A percentile compares a stretch with the other conserved stretches of the same genome.
These are phyloP conservation scores for Eubasilissa splendida DNA, from an alignment of 2,888 invertebrate genomes.

Conservation along the genomic window DNA sequence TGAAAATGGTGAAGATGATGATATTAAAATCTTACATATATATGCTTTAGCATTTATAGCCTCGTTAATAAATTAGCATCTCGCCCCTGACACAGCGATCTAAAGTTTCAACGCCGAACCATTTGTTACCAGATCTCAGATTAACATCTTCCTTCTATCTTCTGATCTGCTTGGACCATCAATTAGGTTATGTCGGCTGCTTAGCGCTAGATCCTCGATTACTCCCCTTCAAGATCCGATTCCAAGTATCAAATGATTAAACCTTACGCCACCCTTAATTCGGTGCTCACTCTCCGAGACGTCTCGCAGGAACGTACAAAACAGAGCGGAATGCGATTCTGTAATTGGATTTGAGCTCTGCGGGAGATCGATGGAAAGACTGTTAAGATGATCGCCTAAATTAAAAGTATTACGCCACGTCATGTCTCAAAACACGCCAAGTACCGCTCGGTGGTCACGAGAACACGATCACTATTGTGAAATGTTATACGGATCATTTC, in stretches of 20 bases:
- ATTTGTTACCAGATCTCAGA: slow-evolving; percentile 40
- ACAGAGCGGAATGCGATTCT: background rate
- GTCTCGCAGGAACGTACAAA: background rate
- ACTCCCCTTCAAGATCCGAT: slow-evolving; percentile 5
- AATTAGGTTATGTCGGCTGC: slow-evolving; percentile 56
- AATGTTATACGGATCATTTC: background rate
- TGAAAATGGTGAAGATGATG: no score
- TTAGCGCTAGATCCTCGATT: slow-evolving; percentile 45
- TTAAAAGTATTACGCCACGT: slow-evolving; percentile 51
- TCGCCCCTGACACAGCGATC: background rate
- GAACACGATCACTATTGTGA: background rate
- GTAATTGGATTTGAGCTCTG: slow-evolving; percentile 36
- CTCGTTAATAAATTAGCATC: slow-evolving; percentile 1
- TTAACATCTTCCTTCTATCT: slow-evolving; percentile 42
- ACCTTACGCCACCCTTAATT: background rate
- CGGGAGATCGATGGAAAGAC: slow-evolving; percentile 52
- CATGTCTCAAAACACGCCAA: background rate
- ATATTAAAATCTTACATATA: no score
- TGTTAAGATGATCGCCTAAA: slow-evolving; percentile 52
- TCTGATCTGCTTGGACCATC: slow-evolving; percentile 47
- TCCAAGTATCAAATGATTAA: background rate
- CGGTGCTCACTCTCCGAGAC: background rate
- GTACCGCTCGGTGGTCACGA: background rate
- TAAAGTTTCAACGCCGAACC: slow-evolving; percentile 21
- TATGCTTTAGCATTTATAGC: no score